Percentiles rank a stretch among this genome's conserved stretches.
These are phyloP conservation scores for Campylorhamphus procurvoides DNA, from an alignment of 2,113 vertebrate genomes.

Conservation along the genomic window DNA sequence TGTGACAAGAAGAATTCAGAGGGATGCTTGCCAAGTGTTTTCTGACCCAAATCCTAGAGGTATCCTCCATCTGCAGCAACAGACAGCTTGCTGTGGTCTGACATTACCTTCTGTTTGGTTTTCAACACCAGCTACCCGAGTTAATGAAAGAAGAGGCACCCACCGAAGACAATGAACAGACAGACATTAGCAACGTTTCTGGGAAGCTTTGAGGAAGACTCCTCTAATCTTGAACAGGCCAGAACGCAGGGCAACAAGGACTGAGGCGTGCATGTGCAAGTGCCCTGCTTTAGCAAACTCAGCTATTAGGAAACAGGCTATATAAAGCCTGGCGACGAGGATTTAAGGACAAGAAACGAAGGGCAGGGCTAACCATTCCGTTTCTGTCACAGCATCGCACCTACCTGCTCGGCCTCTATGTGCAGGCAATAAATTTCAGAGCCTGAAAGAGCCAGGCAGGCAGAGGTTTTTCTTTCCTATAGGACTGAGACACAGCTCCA, in stretches of 20 bases:
- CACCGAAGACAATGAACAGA: not conserved
- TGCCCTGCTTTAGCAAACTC: not conserved
- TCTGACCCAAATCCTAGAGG: slow-evolving; percentile 61
- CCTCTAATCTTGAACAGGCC: not conserved
- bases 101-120: slow-evolving; percentile 65
- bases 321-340: not conserved
- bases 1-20: slow-evolving; percentile 59
- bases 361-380: not conserved
- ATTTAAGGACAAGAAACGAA: not conserved
- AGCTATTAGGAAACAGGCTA: not conserved
- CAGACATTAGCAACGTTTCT: not conserved
- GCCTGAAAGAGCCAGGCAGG: not conserved
- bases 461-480: not conserved
- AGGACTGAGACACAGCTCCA: not conserved
- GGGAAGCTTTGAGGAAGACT: not conserved
- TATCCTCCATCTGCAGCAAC: slow-evolving; percentile 60
- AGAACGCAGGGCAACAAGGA: not conserved
- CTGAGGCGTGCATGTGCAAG: not conserved
- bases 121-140: slow-evolving; percentile 41
- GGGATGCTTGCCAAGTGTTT: slow-evolving; percentile 41
- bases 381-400: slow-evolving; percentile 2
- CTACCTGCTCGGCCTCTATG: not conserved
- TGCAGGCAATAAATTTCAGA: not conserved
- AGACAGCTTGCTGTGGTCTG: slow-evolving; percentile 48
- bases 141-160: slow-evolving; percentile 36